phyloP scores from a whole-genome alignment of 2,113 vertebrate genomes.

The Gavialis gangeticus region DNA sequence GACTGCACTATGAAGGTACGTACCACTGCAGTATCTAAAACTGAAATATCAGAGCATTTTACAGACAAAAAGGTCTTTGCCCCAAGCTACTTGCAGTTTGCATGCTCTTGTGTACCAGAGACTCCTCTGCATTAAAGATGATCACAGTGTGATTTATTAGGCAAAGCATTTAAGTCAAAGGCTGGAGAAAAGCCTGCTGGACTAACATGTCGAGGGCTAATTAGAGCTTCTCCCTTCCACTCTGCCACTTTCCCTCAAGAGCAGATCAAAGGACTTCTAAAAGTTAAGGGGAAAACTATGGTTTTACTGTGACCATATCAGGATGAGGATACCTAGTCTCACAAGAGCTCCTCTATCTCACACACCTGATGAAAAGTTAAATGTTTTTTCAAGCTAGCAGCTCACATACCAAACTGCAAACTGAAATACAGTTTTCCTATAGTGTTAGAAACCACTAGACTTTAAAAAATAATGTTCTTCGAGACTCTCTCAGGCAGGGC shows the following conservation, averaged over 20 bases:
- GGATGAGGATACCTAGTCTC: background rate
- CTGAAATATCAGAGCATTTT: constrained; percentile 54
- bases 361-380: background rate
- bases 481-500: background rate
- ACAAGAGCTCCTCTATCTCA: background rate
- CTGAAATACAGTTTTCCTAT: background rate
- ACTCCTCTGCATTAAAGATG: constrained; percentile 40
- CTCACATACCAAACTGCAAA: background rate
- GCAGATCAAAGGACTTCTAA: constrained; percentile 16
- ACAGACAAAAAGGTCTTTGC: constrained; percentile 63
- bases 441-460: background rate
- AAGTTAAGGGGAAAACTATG: constrained; percentile 16
- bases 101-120: constrained; percentile 51
- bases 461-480: background rate
- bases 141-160: constrained; percentile 72
- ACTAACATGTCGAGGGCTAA: constrained; percentile 60
- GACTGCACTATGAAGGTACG: constrained; percentile 40
- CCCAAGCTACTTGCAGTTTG: constrained; percentile 59
- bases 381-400: background rate
- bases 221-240: constrained; percentile 43
- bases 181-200: constrained; percentile 65
- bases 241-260: constrained; percentile 39
- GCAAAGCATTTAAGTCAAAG: constrained; percentile 72
- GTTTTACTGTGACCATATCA: constrained; percentile 5
- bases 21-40: constrained; percentile 58